Evolutionary conservation across 2,888 invertebrate genomes (phyloP).

Genomic region (Dasypogon diadema): DNA sequence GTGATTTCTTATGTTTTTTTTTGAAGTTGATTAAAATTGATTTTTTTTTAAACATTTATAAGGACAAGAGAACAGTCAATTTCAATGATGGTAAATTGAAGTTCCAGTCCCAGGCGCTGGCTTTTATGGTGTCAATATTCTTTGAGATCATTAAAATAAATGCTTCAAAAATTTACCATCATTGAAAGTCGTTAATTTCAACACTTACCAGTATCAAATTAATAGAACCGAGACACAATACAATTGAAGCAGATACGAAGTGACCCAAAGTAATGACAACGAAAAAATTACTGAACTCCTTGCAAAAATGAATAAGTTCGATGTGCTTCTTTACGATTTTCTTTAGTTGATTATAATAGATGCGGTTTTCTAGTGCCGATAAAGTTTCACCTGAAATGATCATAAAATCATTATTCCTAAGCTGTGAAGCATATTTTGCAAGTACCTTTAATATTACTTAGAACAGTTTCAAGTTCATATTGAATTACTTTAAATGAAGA

Average conservation of each 20-base stretch:
- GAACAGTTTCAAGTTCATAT: constrained; percentile 59
- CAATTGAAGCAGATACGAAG: constrained; percentile 52
- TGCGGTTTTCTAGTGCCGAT: constrained; percentile 58
- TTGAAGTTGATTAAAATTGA: no score
- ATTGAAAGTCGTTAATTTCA: no score
- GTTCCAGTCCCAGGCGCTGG: no score
- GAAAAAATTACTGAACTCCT: constrained; percentile 44
- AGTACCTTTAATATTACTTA: neutral
- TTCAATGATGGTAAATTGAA: no score
- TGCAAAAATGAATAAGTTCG: constrained; percentile 60
- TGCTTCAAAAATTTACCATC: no score
- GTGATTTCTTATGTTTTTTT: no score
- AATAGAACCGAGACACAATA: constrained; percentile 49
- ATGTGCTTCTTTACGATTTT: constrained; percentile 63
- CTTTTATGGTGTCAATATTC: no score
- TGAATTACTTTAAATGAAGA: constrained; percentile 63
- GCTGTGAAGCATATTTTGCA: neutral
- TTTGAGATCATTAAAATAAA: no score
- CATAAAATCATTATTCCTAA: neutral
- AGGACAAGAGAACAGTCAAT: no score
- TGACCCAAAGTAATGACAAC: constrained; percentile 49
- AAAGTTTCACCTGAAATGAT: neutral
- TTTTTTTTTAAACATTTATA: no score
- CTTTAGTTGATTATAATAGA: constrained; percentile 59
- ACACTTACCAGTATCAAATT: constrained; percentile 48